phyloP scores from a whole-genome alignment of 1,140 invertebrate species.

The Leptonema lineaticorne region DNA sequence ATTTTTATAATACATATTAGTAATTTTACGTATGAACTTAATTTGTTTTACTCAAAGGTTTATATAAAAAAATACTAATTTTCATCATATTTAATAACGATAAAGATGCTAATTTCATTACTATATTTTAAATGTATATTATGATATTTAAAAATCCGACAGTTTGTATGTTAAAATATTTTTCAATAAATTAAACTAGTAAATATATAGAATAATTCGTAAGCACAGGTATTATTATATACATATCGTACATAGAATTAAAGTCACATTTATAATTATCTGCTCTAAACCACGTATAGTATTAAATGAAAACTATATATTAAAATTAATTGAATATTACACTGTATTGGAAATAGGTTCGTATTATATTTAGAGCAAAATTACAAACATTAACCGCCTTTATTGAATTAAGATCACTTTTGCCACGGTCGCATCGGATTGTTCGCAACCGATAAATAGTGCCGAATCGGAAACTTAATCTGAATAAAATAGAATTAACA shows the following conservation, averaged over 20 bases:
- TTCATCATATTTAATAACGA: not conserved
- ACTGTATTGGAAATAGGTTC: too few species aligned
- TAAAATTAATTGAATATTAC: too few species aligned
- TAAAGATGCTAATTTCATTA: too few species aligned
- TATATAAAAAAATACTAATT: not conserved
- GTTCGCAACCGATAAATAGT: not conserved
- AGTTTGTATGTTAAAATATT: not conserved
- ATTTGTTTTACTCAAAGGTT: not conserved
- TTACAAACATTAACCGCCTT: not conserved
- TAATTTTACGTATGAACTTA: too few species aligned
- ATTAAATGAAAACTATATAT: too few species aligned
- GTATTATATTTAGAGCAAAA: not conserved
- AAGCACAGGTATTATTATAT: too few species aligned
- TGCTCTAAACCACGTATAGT: too few species aligned
- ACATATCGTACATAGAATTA: too few species aligned
- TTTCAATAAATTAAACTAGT: not conserved
- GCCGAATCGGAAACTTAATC: not conserved
- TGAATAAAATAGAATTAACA: slow-evolving; percentile 10
- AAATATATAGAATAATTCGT: too few species aligned
- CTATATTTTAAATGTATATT: too few species aligned
- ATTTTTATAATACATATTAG: too few species aligned
- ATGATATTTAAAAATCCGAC: not conserved
- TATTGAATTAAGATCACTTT: not conserved
- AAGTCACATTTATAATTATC: too few species aligned
- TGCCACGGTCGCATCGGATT: not conserved